Evolutionary conservation across 2,797 vertebrate genomes (phyloP).

Genomic region (Columba guinea): DNA sequence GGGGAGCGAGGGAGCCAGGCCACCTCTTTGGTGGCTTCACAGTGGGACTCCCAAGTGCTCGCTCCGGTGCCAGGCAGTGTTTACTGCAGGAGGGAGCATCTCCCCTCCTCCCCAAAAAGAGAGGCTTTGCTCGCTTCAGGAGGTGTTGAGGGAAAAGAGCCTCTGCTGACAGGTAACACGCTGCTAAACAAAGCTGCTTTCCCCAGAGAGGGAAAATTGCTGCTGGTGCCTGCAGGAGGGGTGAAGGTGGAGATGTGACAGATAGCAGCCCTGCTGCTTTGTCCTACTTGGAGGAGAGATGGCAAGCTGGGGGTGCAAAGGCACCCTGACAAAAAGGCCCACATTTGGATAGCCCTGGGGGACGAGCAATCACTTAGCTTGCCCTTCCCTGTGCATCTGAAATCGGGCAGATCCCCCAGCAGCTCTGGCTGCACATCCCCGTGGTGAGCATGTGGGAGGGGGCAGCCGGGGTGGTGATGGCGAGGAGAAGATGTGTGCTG

Average conservation of each 20-base stretch:
- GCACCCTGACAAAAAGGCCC: neutral
- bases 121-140: neutral
- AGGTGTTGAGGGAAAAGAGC: neutral
- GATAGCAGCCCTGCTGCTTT: neutral
- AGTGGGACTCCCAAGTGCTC: neutral
- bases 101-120: neutral
- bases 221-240: neutral
- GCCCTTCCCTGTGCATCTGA: neutral
- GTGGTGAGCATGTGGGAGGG: neutral
- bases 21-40: too few relatives aligned
- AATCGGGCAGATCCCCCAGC: neutral
- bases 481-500: neutral
- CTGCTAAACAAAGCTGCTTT: neutral
- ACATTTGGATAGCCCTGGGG: neutral
- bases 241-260: neutral
- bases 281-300: neutral
- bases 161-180: neutral
- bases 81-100: neutral
- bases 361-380: neutral
- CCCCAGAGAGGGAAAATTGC: neutral
- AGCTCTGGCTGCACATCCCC: neutral
- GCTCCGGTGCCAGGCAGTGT: accelerated
- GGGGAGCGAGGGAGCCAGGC: neutral
- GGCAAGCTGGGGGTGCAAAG: neutral
- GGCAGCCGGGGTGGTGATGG: accelerated